These are phyloP conservation scores for Drosophila niveifrons DNA, from an alignment of 2,888 invertebrate species.

Conservation along the genomic window DNA sequence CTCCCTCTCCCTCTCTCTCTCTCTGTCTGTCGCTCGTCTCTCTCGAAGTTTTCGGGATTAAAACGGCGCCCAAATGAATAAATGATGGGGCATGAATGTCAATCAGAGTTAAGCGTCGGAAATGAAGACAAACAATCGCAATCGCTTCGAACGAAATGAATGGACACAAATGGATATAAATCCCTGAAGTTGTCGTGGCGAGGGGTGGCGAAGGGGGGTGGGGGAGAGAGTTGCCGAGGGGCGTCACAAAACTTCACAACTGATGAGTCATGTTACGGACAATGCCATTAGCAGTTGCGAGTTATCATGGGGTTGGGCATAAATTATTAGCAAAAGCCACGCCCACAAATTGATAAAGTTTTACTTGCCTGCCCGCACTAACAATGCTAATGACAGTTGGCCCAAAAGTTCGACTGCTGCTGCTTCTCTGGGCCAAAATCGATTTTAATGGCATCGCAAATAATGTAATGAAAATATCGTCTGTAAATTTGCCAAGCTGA, in stretches of 20 bases:
- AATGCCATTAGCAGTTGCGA: constrained; percentile 43
- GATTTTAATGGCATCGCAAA: constrained; percentile 78
- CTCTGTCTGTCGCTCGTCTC: neutral
- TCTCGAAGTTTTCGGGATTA: constrained; percentile 49
- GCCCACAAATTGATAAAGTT: constrained; percentile 81
- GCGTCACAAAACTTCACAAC: constrained; percentile 40
- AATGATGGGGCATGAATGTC: constrained; percentile 81
- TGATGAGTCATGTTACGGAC: constrained; percentile 61
- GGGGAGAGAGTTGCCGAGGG: constrained; percentile 3
- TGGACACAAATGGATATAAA: constrained; percentile 55
- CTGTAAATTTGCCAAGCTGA: constrained; percentile 58
- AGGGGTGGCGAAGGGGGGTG: too few relatives aligned
- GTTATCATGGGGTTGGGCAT: constrained; percentile 46
- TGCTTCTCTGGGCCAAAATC: constrained; percentile 56
- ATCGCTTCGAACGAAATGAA: constrained; percentile 42
- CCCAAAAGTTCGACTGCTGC: constrained; percentile 51
- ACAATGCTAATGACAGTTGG: constrained; percentile 80
- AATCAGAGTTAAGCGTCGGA: constrained; percentile 75
- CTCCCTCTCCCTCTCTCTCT: neutral
- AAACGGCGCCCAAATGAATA: constrained; percentile 71
- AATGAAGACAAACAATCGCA: constrained; percentile 78
- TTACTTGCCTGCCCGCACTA: constrained; percentile 43
- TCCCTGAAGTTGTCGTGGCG: constrained; percentile 13
- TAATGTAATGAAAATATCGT: constrained; percentile 74
- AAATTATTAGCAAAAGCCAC: constrained; percentile 72